phyloP scores from a whole-genome alignment of 1,140 invertebrate genomes.

The Trypoxylus dichotomus region DNA sequence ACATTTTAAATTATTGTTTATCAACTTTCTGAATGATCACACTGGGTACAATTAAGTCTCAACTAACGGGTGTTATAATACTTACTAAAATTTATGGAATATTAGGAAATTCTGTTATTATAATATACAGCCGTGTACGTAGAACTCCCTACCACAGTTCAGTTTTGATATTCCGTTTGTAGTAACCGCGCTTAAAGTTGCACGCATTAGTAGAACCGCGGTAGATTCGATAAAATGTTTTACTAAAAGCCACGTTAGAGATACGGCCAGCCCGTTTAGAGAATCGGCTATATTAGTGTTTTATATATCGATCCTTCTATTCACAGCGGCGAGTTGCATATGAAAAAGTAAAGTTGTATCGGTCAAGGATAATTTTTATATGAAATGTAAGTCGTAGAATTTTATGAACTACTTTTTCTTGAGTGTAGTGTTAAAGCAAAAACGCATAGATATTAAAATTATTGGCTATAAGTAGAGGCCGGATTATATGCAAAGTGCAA shows the following conservation, averaged over 20 bases:
- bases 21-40: no score
- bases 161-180: background rate
- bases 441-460: no score
- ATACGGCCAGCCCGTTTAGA: background rate
- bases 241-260: background rate
- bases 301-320: background rate
- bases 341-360: conserved; percentile 14
- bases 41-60: no score
- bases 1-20: no score
- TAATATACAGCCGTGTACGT: no score
- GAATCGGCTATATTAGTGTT: background rate
- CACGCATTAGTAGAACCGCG: background rate
- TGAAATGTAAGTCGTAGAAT: conserved; percentile 8
- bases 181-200: background rate
- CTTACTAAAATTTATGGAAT: no score
- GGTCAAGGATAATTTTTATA: conserved; percentile 19
- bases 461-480: no score
- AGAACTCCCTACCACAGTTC: background rate
- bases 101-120: no score
- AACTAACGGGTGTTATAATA: no score
- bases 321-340: background rate
- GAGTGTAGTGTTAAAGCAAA: background rate
- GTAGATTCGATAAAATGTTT: conserved; percentile 9
- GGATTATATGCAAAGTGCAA: no score
- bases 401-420: conserved; percentile 2